phyloP scores from a whole-genome alignment of 1,140 invertebrate genomes.

The Tribolium madens region DNA sequence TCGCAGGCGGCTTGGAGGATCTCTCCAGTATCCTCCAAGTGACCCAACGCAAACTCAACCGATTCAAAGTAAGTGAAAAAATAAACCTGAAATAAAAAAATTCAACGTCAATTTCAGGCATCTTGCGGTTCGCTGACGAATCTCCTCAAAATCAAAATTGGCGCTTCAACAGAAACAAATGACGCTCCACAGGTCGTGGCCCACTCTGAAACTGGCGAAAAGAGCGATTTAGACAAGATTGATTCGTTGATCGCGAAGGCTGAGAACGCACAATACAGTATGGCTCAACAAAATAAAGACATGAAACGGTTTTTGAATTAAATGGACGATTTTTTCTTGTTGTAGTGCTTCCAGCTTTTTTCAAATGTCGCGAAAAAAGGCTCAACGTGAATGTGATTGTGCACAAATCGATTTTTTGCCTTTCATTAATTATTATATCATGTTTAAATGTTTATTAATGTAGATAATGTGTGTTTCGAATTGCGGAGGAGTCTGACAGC shows the following conservation, averaged over 20 bases:
- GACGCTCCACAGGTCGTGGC: slow-evolving; percentile 54
- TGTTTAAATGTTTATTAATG: no score
- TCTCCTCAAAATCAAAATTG: slow-evolving; percentile 71
- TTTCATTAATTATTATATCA: no score
- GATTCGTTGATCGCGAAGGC: slow-evolving; percentile 75
- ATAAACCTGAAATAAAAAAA: slow-evolving; percentile 1
- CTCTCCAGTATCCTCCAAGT: slow-evolving; percentile 82
- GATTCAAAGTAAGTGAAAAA: slow-evolving; percentile 78
- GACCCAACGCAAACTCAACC: slow-evolving; percentile 90
- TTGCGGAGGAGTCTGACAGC: no score
- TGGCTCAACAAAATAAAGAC: slow-evolving; percentile 79
- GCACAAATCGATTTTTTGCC: no score
- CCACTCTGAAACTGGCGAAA: slow-evolving; percentile 46
- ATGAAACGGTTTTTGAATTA: slow-evolving; percentile 75
- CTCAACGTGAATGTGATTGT: no score
- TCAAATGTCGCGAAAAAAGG: not conserved
- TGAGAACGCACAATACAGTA: slow-evolving; percentile 75
- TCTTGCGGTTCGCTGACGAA: slow-evolving; percentile 76
- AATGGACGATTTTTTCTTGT: slow-evolving; percentile 1
- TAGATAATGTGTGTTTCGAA: no score
- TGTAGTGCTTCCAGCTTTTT: not conserved
- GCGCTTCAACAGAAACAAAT: slow-evolving; percentile 49
- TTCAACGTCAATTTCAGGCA: slow-evolving; percentile 65
- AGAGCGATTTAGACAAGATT: slow-evolving; percentile 66
- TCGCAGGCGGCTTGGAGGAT: slow-evolving; percentile 83